Base-by-base conservation (phyloP, 2,888 invertebrate genomes). In the Beris morrisii region DNA sequence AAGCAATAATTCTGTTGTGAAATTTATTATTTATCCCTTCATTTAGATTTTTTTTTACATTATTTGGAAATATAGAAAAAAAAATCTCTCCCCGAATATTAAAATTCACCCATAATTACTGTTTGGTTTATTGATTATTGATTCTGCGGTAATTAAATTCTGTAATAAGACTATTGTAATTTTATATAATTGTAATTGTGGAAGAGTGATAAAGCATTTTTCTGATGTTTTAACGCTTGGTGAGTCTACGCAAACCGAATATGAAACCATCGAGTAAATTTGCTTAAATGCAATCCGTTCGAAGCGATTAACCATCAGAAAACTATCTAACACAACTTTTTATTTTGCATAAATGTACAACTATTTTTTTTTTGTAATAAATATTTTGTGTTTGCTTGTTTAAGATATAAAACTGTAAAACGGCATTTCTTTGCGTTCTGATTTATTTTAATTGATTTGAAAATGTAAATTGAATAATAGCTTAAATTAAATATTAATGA, bases 341-440 rank as follows among this genome's bases (percentile, higher is more conserved):
- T 38, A 38, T 38, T 38, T 38, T 38, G 38, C 38, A 38, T 38
- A 38, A 44, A 38, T 38, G 9, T 38, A 38, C 9, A 7, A 38
- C 53, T 53, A 22, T 53, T 53, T 53, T 46, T 66, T 59, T 59
- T 59, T 48, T 52, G 48, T 57, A 53, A 66, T 66, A 59, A 66
- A 54, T 67, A 67, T 67, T 67, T 53, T 67, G 38, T 55, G 59
- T 38, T 38, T 38, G 44, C 45, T 38, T 31, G 13, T 54, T 67
- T 54, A 63, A 63, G 56, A 63, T 63, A 63, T 67, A 61, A 67
- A 67, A 67, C 66, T 67, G 66, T 67, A 55, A 61, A 67, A 67
- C 66, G 66, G 61, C 61, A 48, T 63, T 63, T 50, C 30, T 55
- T 56, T 15, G 13, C 13, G 5, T 48, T 48, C 12, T 48, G 6